These are phyloP conservation scores for Scartelaos histophorus DNA, from an alignment of 2,113 vertebrate genomes.

Conservation along the genomic window DNA sequence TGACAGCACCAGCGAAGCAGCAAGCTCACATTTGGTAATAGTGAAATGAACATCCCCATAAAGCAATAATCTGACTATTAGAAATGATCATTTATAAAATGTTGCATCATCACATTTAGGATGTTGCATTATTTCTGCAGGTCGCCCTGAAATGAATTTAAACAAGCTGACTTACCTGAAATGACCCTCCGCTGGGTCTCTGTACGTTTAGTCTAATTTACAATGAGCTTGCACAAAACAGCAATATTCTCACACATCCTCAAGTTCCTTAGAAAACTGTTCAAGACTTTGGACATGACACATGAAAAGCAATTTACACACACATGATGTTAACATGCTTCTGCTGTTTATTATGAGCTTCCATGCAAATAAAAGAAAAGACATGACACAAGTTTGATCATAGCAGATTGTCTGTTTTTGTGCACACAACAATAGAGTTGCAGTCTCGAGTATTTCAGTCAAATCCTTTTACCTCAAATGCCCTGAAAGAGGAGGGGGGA, in stretches of 20 bases:
- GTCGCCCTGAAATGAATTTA: not conserved
- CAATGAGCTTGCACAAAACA: not conserved
- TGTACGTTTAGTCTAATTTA: not conserved
- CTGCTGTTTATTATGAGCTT: not conserved
- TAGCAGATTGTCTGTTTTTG: not conserved
- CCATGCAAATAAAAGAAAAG: not conserved
- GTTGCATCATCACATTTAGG: not conserved
- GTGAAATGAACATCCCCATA: not conserved
- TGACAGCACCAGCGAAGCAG: not conserved
- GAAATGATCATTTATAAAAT: not conserved
- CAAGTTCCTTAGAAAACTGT: not conserved
- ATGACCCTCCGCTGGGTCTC: not conserved
- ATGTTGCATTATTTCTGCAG: not conserved
- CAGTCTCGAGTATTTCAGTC: not conserved
- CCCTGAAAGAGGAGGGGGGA: not conserved
- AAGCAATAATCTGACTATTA: not conserved
- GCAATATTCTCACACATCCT: not conserved
- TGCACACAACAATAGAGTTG: not conserved
- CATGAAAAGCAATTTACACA: not conserved
- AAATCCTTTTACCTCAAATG: slow-evolving; percentile 1
- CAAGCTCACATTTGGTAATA: not conserved
- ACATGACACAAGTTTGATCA: not conserved
- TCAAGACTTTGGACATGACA: not conserved
- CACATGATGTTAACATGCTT: not conserved
- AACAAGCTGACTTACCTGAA: not conserved